Conservation (phyloP, 2,797 vertebrate genomes). For the Fistularia tabacaria region DNA sequence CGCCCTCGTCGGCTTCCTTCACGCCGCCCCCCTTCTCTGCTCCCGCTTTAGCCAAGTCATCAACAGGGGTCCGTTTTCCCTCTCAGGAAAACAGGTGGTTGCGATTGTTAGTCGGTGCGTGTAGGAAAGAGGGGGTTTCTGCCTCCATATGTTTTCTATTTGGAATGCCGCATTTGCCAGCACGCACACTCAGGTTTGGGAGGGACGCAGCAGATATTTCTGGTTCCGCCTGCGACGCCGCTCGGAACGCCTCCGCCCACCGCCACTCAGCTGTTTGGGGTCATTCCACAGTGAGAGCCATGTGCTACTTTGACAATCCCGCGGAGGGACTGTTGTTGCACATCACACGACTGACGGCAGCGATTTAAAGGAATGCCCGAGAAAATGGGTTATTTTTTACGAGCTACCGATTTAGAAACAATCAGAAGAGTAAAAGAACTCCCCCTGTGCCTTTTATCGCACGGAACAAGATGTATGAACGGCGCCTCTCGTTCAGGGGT, state of each 20-base stretch:
- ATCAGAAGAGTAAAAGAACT: constrained; percentile 7
- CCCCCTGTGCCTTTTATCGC: background rate
- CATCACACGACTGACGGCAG: constrained; percentile 32
- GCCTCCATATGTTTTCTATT: constrained; percentile 65
- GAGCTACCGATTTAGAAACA: background rate
- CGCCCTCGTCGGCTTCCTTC: constrained; percentile 37
- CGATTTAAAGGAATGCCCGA: background rate
- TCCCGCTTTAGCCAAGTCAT: constrained; percentile 44
- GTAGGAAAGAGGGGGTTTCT: constrained; percentile 38
- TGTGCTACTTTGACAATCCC: constrained; percentile 50
- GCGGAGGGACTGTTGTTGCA: constrained; percentile 35
- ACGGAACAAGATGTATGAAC: background rate
- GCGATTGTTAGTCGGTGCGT: constrained; percentile 57
- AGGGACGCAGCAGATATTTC: constrained; percentile 74
- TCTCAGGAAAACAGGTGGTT: constrained; percentile 69
- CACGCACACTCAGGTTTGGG: constrained; percentile 61
- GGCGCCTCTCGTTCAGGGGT: constrained; percentile 17
- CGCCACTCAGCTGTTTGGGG: constrained; percentile 75
- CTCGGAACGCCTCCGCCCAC: constrained; percentile 68
- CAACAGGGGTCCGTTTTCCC: constrained; percentile 55
- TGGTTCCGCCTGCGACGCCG: constrained; percentile 53
- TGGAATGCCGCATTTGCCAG: constrained; percentile 70
- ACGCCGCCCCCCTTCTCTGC: constrained; percentile 14
- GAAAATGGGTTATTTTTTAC: constrained; percentile 1
- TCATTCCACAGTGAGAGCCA: constrained; percentile 66